Conservation (phyloP, 2,113 vertebrate species). For the Collichthys lucidus region DNA sequence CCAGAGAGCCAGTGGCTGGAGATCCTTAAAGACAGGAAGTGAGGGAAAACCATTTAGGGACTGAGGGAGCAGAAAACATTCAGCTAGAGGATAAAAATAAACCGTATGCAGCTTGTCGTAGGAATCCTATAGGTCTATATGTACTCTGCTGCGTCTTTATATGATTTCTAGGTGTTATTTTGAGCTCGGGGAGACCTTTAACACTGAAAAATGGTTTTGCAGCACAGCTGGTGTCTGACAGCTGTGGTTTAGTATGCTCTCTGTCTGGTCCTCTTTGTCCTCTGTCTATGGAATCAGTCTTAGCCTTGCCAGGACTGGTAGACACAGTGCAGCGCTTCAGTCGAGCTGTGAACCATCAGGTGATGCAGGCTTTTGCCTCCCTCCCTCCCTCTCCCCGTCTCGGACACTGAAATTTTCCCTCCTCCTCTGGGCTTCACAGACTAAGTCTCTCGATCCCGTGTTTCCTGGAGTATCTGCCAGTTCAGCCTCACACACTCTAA, state of each 20-base stretch:
- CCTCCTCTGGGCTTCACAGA: conserved; percentile 53
- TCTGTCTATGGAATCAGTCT: conserved; percentile 36
- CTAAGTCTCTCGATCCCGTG: conserved; percentile 61
- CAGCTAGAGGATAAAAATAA: conserved; percentile 62
- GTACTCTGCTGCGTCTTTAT: conserved; percentile 18
- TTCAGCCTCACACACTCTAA: conserved; percentile 60
- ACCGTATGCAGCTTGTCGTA: conserved; percentile 34
- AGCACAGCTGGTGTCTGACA: conserved; percentile 63
- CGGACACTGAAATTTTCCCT: conserved; percentile 42
- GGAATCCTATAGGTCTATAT: conserved; percentile 40
- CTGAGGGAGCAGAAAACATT: conserved; percentile 57
- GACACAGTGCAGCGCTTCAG: conserved; percentile 33
- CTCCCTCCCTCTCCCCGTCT: conserved; percentile 26
- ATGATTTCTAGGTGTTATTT: conserved; percentile 52
- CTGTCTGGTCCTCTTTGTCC: conserved; percentile 32
- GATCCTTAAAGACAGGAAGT: conserved; percentile 73
- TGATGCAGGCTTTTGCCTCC: conserved; percentile 39
- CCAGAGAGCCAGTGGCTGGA: conserved; percentile 35
- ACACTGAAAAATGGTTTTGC: conserved; percentile 43
- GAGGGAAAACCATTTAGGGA: conserved; percentile 70
- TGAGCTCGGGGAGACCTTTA: conserved; percentile 30
- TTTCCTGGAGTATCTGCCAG: conserved; percentile 71
- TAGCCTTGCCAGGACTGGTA: conserved; percentile 12
- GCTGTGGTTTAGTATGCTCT: conserved; percentile 32
- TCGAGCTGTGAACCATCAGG: conserved; percentile 36